A percentile compares a stretch with the other conserved stretches of the same genome.
Conservation (phyloP, 2,888 invertebrate genomes). For the Horisme vitalbata region DNA sequence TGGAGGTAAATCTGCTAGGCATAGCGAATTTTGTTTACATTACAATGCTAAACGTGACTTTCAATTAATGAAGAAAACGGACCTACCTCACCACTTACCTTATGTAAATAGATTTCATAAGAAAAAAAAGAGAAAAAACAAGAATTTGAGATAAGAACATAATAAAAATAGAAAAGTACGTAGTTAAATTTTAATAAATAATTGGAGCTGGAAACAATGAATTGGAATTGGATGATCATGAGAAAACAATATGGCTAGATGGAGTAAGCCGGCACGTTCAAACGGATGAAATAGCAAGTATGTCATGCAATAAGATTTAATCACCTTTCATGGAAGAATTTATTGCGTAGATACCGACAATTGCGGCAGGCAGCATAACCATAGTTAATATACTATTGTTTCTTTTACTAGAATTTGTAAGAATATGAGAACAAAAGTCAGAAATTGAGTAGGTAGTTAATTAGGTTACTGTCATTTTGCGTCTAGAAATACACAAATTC, state of each 20-base stretch:
- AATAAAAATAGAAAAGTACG: no score
- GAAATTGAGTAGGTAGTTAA: slow-evolving; percentile 55
- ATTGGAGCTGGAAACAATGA: slow-evolving; percentile 2
- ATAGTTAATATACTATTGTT: slow-evolving; percentile 55
- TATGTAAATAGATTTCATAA: no score
- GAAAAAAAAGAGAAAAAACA: no score
- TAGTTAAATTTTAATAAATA: no score
- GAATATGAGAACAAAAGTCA: slow-evolving; percentile 51
- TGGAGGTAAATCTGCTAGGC: slow-evolving; percentile 31
- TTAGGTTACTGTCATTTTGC: no score
- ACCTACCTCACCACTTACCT: background rate
- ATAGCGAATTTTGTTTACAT: slow-evolving; percentile 26
- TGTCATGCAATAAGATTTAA: slow-evolving; percentile 18
- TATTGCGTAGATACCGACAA: slow-evolving; percentile 23
- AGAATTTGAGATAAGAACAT: no score
- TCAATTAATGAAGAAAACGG: background rate
- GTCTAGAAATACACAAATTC: no score
- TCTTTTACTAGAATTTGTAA: slow-evolving; percentile 49
- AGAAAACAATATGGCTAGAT: slow-evolving; percentile 47
- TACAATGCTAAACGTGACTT: slow-evolving; percentile 4
- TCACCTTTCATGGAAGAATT: slow-evolving; percentile 28
- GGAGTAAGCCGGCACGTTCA: slow-evolving; percentile 14
- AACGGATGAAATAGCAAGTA: slow-evolving; percentile 24
- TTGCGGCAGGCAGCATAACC: slow-evolving; percentile 39
- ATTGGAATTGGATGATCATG: slow-evolving; percentile 33